phyloP scores from a whole-genome alignment of 2,888 invertebrate species.

The Suillia variegata region DNA sequence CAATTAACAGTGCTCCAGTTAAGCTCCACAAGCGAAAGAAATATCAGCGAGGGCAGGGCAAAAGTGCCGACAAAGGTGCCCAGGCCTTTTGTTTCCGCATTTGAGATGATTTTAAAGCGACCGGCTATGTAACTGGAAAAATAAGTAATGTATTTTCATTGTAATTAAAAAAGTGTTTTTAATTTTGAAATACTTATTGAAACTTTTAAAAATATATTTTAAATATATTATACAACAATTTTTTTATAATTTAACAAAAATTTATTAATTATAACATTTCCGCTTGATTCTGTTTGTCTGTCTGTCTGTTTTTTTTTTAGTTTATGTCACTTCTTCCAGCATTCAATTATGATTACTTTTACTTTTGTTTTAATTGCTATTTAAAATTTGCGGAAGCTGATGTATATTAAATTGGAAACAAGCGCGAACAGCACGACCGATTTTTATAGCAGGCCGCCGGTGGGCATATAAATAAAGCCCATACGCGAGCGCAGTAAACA shows the following conservation, averaged over 20 bases:
- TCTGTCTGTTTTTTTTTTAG: not conserved
- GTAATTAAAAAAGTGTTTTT: no score
- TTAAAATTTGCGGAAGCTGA: no score
- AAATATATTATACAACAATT: not conserved
- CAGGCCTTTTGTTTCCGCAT: constrained; percentile 85
- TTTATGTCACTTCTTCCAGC: no score
- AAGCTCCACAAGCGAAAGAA: constrained; percentile 83
- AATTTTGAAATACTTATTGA: no score
- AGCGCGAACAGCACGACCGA: no score
- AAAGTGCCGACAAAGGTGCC: constrained; percentile 93
- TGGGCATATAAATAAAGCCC: no score
- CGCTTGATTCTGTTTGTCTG: not conserved
- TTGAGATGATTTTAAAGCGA: constrained; percentile 79
- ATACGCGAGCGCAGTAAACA: no score
- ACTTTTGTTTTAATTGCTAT: no score
- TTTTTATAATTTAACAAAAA: not conserved
- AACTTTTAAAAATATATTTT: no score
- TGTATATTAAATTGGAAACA: no score
- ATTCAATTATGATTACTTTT: no score
- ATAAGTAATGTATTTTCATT: not conserved
- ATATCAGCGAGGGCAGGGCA: constrained; percentile 89
- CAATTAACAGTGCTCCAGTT: constrained; percentile 87
- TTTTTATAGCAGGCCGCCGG: no score
- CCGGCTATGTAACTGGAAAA: constrained; percentile 80
- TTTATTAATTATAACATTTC: not conserved